Conservation (phyloP, 2,113 vertebrate genomes). For the Accipiter cooperii region DNA sequence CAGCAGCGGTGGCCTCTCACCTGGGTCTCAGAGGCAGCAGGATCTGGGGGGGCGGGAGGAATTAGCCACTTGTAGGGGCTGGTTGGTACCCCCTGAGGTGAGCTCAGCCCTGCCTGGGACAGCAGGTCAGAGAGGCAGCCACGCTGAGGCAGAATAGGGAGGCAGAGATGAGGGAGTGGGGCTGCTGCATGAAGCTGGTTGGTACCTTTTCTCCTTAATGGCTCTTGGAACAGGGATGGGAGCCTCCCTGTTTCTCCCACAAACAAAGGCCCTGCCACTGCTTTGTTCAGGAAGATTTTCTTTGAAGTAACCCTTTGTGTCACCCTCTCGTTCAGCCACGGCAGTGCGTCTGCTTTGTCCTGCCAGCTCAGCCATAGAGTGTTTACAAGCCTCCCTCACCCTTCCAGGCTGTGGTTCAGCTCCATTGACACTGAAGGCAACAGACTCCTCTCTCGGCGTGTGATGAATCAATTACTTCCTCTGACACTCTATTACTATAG, state of each 20-base stretch:
- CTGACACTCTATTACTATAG: slow-evolving; percentile 71
- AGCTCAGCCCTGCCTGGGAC: neutral
- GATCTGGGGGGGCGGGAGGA: neutral
- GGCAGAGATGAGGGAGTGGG: neutral
- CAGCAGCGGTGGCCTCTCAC: neutral
- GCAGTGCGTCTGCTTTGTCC: slow-evolving; percentile 22
- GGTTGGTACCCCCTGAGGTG: neutral
- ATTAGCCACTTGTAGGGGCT: neutral
- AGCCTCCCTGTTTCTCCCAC: neutral
- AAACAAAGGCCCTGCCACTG: slow-evolving; percentile 6
- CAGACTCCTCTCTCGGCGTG: slow-evolving; percentile 52
- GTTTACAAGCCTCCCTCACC: slow-evolving; percentile 70
- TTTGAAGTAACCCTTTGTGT: slow-evolving; percentile 57
- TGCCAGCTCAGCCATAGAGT: slow-evolving; percentile 71
- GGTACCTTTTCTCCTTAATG: neutral
- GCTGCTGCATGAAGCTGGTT: neutral
- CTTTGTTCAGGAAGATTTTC: slow-evolving; percentile 43
- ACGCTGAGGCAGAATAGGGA: accelerated
- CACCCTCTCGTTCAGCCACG: neutral
- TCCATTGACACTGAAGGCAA: slow-evolving; percentile 71
- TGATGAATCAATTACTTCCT: slow-evolving; percentile 78
- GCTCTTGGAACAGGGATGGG: neutral
- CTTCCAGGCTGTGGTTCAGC: slow-evolving; percentile 70
- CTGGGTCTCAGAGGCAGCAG: neutral
- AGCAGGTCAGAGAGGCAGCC: neutral